Conservation (phyloP, 2,113 vertebrate genomes). For the Vidua macroura region DNA sequence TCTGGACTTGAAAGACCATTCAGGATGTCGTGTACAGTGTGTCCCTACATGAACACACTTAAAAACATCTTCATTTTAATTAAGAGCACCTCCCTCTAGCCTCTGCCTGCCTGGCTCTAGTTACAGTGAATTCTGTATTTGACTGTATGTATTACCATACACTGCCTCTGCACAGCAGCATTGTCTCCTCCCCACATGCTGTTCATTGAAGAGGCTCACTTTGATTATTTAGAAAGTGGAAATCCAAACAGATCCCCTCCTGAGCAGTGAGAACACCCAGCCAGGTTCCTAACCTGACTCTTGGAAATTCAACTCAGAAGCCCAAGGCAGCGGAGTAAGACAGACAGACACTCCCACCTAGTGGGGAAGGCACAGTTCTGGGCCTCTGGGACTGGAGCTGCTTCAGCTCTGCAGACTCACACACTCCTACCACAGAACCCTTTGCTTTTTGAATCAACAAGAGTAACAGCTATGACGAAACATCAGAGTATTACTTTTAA, state of each 20-base stretch:
- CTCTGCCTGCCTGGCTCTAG: neutral
- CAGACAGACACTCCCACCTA: constrained; percentile 38
- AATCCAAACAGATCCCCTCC: neutral
- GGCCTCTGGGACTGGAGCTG: rapidly evolving
- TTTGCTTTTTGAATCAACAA: neutral
- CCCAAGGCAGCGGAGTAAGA: neutral
- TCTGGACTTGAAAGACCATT: neutral
- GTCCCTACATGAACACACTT: neutral
- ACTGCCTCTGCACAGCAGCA: neutral
- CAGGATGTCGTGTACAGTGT: no score
- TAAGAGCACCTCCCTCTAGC: neutral
- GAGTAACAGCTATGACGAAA: neutral
- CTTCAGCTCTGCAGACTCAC: neutral
- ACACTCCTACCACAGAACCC: neutral
- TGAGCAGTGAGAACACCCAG: neutral
- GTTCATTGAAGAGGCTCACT: neutral
- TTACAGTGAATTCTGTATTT: neutral
- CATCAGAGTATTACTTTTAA: neutral
- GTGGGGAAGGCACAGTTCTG: neutral
- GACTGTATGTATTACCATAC: neutral
- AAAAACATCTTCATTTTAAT: neutral
- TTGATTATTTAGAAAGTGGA: neutral
- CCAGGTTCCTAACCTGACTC: neutral
- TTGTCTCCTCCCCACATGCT: neutral
- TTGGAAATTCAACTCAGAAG: rapidly evolving